Evolutionary conservation across 1,140 invertebrate species (phyloP).

Genomic region (Physella acuta): DNA sequence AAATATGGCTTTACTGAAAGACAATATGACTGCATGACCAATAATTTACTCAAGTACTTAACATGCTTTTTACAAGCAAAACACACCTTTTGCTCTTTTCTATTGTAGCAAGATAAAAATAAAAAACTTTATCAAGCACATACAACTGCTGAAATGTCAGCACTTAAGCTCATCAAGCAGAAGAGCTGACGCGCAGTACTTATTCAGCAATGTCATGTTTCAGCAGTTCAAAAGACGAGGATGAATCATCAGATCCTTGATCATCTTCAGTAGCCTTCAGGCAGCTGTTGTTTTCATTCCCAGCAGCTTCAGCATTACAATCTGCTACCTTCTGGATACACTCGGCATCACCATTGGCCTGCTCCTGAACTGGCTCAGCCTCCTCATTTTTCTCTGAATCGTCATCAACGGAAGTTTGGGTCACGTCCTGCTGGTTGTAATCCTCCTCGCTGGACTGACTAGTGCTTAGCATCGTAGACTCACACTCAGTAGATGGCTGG

Average conservation of each 20-base stretch:
- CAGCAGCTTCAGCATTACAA: constrained; percentile 5
- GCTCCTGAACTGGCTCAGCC: background rate
- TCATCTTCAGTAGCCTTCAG: constrained; percentile 13
- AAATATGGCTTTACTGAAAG: too few species aligned
- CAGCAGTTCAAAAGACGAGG: constrained; percentile 40
- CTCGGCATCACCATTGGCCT: background rate
- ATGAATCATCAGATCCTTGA: constrained; percentile 27
- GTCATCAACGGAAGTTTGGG: constrained; percentile 9
- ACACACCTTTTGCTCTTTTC: too few species aligned
- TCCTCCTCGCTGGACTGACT: constrained; percentile 8
- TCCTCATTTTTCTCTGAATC: constrained; percentile 1
- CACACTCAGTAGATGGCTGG: background rate
- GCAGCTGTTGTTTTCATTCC: constrained; percentile 10
- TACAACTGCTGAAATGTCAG: too few species aligned
- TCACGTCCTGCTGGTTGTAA: background rate
- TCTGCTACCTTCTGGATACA: background rate
- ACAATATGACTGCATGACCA: too few species aligned
- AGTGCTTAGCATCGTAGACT: background rate
- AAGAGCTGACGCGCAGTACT: too few species aligned
- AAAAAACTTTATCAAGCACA: too few species aligned
- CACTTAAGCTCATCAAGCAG: too few species aligned
- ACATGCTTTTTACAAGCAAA: too few species aligned
- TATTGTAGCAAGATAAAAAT: too few species aligned
- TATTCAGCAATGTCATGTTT: constrained; percentile 27
- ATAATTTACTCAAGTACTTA: too few species aligned